A percentile compares a stretch with the other conserved stretches of the same genome.
phyloP scores from a whole-genome alignment of 2,113 vertebrate species.

The Rhinolophus ferrumequinum region DNA sequence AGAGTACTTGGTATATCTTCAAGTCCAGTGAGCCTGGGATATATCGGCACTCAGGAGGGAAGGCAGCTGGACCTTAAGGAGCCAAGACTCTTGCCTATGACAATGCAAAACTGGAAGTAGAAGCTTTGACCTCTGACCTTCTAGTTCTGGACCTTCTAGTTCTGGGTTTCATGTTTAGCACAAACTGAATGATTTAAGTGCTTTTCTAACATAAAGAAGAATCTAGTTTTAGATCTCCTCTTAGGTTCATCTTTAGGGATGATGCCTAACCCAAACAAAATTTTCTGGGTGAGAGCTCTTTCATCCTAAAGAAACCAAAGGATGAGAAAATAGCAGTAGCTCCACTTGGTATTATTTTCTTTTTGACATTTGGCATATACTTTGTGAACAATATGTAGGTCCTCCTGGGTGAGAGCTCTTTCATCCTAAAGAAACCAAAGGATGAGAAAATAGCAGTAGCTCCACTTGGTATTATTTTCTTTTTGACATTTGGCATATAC shows the following conservation, averaged over 20 bases:
- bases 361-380: conserved; percentile 50
- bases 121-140: conserved; percentile 34
- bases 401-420: background rate
- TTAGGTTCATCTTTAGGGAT: conserved; percentile 26
- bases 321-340: conserved; percentile 8
- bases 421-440: conserved; percentile 22
- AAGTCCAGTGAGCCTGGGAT: background rate
- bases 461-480: conserved; percentile 44
- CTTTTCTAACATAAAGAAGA: conserved; percentile 49
- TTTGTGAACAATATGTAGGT: too few species aligned
- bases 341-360: conserved; percentile 44
- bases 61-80: background rate
- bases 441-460: conserved; percentile 8
- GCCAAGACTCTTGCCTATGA: background rate
- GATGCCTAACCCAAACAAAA: background rate
- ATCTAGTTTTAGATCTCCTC: conserved; percentile 16
- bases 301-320: conserved; percentile 22
- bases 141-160: conserved; percentile 36
- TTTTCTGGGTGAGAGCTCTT: conserved; percentile 22
- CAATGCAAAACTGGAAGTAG: background rate
- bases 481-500: conserved; percentile 50
- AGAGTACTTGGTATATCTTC: background rate
- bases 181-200: conserved; percentile 44
- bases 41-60: background rate
- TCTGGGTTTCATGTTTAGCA: conserved; percentile 35